phyloP scores from a whole-genome alignment of 2,797 vertebrate species.

The Siniperca obscura region DNA sequence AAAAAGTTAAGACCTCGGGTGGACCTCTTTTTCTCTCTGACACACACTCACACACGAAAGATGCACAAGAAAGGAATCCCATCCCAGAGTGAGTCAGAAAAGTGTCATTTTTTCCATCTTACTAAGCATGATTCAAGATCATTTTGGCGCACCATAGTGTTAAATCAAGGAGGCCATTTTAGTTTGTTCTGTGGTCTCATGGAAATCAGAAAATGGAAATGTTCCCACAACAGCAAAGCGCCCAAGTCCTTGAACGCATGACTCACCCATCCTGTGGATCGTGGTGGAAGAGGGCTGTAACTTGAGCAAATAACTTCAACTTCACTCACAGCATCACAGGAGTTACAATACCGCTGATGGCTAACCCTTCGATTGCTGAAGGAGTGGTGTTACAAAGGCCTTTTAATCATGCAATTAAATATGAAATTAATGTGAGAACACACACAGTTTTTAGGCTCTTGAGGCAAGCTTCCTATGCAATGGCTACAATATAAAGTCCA shows the following conservation, averaged over 20 bases:
- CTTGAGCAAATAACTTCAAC: constrained; percentile 75
- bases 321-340: constrained; percentile 57
- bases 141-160: constrained; percentile 51
- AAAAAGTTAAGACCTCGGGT: constrained; percentile 14
- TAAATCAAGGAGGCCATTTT: constrained; percentile 83
- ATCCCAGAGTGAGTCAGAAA: constrained; percentile 63
- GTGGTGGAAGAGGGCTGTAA: constrained; percentile 76
- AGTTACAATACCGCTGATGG: constrained; percentile 53
- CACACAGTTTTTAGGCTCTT: not conserved
- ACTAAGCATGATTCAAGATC: constrained; percentile 66
- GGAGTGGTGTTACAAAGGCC: constrained; percentile 42
- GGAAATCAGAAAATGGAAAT: constrained; percentile 86
- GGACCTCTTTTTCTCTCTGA: constrained; percentile 33
- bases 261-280: constrained; percentile 85
- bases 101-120: constrained; percentile 72
- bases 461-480: not conserved
- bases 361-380: constrained; percentile 71
- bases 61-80: constrained; percentile 57
- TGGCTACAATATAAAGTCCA: constrained; percentile 14
- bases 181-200: constrained; percentile 80
- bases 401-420: constrained; percentile 26
- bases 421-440: constrained; percentile 9
- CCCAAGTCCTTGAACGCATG: constrained; percentile 79
- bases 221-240: constrained; percentile 78
- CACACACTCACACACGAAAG: constrained; percentile 18